Evolutionary conservation across 2,888 invertebrate species (phyloP), one percentile per base, ranked within the genome.

Genomic region (Pristionchus maxplancki): DNA sequence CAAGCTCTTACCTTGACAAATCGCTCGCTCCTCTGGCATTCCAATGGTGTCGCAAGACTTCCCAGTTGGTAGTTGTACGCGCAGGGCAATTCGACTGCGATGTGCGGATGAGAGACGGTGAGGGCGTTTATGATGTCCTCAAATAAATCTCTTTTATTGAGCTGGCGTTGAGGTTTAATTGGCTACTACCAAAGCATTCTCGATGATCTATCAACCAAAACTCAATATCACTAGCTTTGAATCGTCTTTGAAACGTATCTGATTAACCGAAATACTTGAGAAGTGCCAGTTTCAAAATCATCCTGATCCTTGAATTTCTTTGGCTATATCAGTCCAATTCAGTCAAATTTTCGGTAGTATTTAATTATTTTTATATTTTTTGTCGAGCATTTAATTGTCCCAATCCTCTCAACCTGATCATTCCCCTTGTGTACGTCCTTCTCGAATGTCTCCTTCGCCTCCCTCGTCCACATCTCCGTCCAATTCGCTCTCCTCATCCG

Each of bases 21-120:
- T 94, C 96, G 96, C 48, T 95, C 95, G 95, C 96, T 96, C 20
- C 13, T 34, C 48, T 24, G 8, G 95, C 97, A 97, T 81, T 95
- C 96, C 95, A 91, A 93, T 91, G 95, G 89, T 20, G 44, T 34
- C 1, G 95, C 94, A 93, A 31, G 96, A 96, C 93, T 97, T 91
- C 97, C 97, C 93, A 98, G 96, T 94, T 98, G 98, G 3, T 97
- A 97, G 95, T 98, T 98, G 96, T 97, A 98, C 93, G 97, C 96
- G 94, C 98, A 98, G 87, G 97, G 97, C 90, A 98, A 96, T 94
- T 96, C 96, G 89, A 96, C 96, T 28, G 97, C 96, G 58, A 97
- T 96, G 89, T 96, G 95, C 0, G 97, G 97, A 94, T 97, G 96
- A 92, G 96, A 96, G 93, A 97, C 97, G 89, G 98, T 96, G 24